Conservation (phyloP, 2,888 invertebrate species). For the Kryphioiulus occultus region DNA sequence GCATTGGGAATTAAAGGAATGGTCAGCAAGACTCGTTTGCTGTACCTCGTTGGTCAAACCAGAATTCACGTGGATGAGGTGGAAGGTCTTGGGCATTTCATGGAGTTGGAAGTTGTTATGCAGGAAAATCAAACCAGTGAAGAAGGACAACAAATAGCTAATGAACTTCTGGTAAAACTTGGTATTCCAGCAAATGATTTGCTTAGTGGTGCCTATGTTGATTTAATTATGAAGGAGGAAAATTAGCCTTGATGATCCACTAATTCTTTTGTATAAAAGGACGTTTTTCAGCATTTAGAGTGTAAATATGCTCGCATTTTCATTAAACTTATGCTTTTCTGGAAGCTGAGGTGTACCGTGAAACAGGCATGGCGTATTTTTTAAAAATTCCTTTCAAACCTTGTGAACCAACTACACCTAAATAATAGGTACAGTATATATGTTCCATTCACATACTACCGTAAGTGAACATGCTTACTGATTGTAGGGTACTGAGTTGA, state of each 20-base stretch:
- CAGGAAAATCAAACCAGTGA: slow-evolving; percentile 71
- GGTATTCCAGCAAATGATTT: slow-evolving; percentile 71
- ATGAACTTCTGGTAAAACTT: slow-evolving; percentile 73
- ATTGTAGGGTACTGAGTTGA: too few species aligned
- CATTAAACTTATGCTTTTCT: background rate
- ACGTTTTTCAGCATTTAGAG: background rate
- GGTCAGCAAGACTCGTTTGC: slow-evolving; percentile 77
- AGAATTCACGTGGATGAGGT: slow-evolving; percentile 90
- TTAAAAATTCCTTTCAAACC: too few species aligned
- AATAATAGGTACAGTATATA: too few species aligned
- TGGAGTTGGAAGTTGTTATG: slow-evolving; percentile 83
- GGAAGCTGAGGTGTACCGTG: too few species aligned
- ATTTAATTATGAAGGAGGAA: slow-evolving; percentile 66
- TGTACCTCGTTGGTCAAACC: slow-evolving; percentile 83
- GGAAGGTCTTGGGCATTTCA: slow-evolving; percentile 76
- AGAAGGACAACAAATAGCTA: slow-evolving; percentile 76
- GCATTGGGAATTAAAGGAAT: slow-evolving; percentile 75
- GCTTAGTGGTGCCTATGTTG: slow-evolving; percentile 78
- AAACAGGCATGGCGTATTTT: too few species aligned
- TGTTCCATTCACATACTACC: too few species aligned
- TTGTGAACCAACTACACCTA: too few species aligned
- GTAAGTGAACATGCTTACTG: too few species aligned
- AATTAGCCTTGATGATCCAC: background rate
- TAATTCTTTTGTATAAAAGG: too few species aligned
- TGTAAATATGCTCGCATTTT: background rate